Base-by-base conservation (phyloP, 2,113 vertebrate genomes). In the Chlamydotis undulata region DNA sequence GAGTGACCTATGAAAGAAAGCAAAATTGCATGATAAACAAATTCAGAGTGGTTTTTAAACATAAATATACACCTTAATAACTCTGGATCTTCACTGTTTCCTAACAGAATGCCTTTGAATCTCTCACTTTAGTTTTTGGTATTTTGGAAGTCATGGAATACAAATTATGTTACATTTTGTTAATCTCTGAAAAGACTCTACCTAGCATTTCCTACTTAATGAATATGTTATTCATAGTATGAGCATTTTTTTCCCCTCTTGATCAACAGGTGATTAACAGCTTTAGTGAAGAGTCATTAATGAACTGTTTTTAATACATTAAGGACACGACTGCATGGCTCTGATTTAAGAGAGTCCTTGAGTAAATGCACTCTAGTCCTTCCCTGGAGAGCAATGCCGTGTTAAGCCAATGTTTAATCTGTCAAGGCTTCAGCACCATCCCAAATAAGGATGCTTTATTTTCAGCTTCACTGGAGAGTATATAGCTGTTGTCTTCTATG, bases 1-100 rank as follows among this genome's bases (percentile, higher is more conserved):
- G 98, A 98, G 76, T 98, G 98, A 93, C 95, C 99, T 99, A 91
- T 70, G 39, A 89, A 74, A 93, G 21, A 83, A 87, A 91, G 69
- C 33, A 63, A 39, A 85, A 70, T 84, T 49, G 50, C 17, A 69
- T 59, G 25, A 59, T 69, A 71, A 91, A 74, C 9, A 74, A 81
- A 47, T 64, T 56, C 59, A 78, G 24, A 39, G 63, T 84, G 41
- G 49, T 91, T 37, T 69, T 86, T 89, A 74, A 86, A 70, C 31
- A 29, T 31, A 55, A 39, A 37, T 1, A 0, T 59, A 37, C 13
- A 45, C 45, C 50, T 75, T 60, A 61, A 41, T 45, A 93, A 21
- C 6, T 43, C 35, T 53, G 14, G 12, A 64, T 25, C 26, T 95
- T 80, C 50, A 63, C 16, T 24, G 11, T 73, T 87, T 82, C 68